Conservation (phyloP, 2,113 vertebrate genomes). For the Xiphorhynchus elegans region DNA sequence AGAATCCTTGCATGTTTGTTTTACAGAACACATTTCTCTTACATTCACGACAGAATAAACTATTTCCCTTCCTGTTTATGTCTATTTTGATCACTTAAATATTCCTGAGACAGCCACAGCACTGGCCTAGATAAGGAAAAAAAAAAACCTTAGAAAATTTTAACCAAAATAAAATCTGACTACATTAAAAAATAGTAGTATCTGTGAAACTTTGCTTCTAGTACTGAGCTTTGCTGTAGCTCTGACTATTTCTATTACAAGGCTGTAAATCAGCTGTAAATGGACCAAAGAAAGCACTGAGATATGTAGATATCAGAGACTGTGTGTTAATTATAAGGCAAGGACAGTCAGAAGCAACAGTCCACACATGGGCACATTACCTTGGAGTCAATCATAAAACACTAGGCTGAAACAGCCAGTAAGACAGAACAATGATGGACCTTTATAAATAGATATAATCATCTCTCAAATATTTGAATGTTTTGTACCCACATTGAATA, state of each 20-base stretch:
- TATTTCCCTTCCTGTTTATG: neutral
- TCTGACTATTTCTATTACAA: neutral
- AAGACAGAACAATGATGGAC: neutral
- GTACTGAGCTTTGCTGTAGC: neutral
- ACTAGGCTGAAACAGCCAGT: neutral
- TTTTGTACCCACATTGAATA: neutral
- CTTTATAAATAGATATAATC: neutral
- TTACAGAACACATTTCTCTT: neutral
- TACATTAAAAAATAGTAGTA: neutral
- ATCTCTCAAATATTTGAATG: neutral
- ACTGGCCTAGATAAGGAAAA: neutral
- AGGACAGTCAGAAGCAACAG: neutral
- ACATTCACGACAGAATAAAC: neutral
- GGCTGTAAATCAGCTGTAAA: neutral
- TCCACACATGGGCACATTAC: rapidly evolving
- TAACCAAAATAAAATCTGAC: neutral
- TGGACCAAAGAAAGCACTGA: neutral
- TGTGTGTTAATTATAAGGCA: neutral
- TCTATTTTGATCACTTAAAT: neutral
- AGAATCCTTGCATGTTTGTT: neutral
- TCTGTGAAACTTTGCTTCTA: neutral
- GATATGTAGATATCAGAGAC: neutral
- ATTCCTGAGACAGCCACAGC: neutral
- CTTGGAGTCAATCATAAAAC: neutral
- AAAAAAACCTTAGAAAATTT: neutral